Percentiles rank a stretch among this genome's conserved stretches.
phyloP scores from a whole-genome alignment of 1,140 invertebrate genomes.

The Drosophila pseudoananassae region DNA sequence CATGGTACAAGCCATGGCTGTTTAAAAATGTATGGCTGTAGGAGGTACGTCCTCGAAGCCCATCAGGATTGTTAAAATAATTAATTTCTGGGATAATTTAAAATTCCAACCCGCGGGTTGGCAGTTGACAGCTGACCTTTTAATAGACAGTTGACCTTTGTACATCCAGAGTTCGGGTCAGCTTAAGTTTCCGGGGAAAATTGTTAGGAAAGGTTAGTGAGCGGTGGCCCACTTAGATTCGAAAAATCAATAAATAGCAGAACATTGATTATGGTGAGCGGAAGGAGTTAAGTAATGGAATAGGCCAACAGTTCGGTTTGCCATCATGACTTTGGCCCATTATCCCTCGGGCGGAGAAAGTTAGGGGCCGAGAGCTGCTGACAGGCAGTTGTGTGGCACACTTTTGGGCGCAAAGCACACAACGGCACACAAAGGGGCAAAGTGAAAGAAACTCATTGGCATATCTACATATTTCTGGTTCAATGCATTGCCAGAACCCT shows the following conservation, averaged over 20 bases:
- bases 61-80: conserved; percentile 19
- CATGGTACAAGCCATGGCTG: not conserved
- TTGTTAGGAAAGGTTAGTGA: conserved; percentile 27
- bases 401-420: conserved; percentile 27
- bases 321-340: not conserved
- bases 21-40: not conserved
- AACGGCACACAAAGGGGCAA: conserved; percentile 11
- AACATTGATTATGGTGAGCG: conserved; percentile 5
- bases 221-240: not conserved
- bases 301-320: not conserved
- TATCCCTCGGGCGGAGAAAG: conserved; percentile 4
- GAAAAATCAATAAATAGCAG: conserved; percentile 27
- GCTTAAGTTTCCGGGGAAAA: not conserved
- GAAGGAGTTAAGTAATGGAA: conserved; percentile 12
- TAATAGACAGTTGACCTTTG: conserved; percentile 33
- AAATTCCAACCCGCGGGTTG: conserved; percentile 23
- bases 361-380: conserved; percentile 14
- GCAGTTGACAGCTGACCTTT: conserved; percentile 20
- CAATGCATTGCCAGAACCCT: conserved; percentile 63
- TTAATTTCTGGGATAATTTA: conserved; percentile 30
- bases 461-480: conserved; percentile 80
- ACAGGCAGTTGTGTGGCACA: conserved; percentile 14
- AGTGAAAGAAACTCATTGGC: conserved; percentile 57
- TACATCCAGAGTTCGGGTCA: conserved; percentile 3
- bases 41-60: not conserved